These are phyloP conservation scores for Eupithecia abbreviata DNA, from an alignment of 2,888 invertebrate species.

Conservation along the genomic window DNA sequence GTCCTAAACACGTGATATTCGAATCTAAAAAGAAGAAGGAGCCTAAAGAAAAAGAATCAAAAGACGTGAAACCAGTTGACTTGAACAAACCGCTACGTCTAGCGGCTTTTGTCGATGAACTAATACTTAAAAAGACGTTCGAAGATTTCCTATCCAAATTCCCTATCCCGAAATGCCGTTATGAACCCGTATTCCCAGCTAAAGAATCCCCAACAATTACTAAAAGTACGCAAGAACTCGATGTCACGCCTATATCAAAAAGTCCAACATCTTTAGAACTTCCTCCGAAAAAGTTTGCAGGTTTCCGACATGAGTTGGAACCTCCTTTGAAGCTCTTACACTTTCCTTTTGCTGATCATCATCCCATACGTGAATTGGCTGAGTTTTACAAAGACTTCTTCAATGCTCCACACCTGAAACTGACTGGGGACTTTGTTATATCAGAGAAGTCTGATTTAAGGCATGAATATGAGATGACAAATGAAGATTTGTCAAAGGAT, in stretches of 20 bases:
- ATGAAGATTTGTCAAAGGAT: conserved; percentile 86
- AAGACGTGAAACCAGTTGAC: conserved; percentile 76
- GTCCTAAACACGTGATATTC: conserved; percentile 86
- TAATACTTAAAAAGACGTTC: conserved; percentile 62
- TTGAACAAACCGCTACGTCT: conserved; percentile 89
- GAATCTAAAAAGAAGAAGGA: conserved; percentile 85
- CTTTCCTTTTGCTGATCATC: conserved; percentile 90
- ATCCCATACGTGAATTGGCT: conserved; percentile 89
- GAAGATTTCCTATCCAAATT: conserved; percentile 70
- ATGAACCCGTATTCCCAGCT: conserved; percentile 57
- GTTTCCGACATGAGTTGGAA: conserved; percentile 79
- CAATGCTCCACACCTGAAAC: conserved; percentile 84
- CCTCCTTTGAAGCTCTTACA: conserved; percentile 88
- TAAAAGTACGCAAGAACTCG: conserved; percentile 73
- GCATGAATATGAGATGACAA: conserved; percentile 67
- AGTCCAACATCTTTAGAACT: conserved; percentile 73
- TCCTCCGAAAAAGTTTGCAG: conserved; percentile 76
- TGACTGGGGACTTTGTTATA: conserved; percentile 58
- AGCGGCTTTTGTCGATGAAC: conserved; percentile 89
- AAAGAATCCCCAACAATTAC: conserved; percentile 52
- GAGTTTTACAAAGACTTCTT: conserved; percentile 92
- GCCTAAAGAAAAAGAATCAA: conserved; percentile 61
- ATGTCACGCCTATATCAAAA: conserved; percentile 60
- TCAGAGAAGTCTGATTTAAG: conserved; percentile 56
- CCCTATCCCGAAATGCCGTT: conserved; percentile 68